phyloP scores from a whole-genome alignment of 92 coral and sea anemone species.

The Heliopora coerulea region DNA sequence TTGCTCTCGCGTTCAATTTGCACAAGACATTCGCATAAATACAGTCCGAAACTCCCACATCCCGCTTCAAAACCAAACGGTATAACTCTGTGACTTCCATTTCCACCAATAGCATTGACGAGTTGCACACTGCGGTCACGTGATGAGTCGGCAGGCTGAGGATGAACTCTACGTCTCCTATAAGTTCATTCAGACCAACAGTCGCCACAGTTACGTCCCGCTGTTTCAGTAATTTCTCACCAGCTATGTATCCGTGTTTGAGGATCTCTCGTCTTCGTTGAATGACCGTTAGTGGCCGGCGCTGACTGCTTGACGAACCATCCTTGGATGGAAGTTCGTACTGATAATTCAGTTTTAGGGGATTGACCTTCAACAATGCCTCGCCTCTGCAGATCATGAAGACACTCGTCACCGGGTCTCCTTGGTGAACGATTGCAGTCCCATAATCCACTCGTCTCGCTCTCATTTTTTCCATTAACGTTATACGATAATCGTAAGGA shows the following conservation, averaged over 20 bases:
- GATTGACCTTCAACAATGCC: constrained; percentile 71
- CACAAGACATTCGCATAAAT: constrained; percentile 1
- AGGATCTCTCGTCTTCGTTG: constrained; percentile 76
- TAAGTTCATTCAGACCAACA: constrained; percentile 81
- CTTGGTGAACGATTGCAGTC: constrained; percentile 71
- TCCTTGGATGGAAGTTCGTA: constrained; percentile 25
- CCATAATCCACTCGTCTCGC: constrained; percentile 69
- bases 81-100: constrained; percentile 18
- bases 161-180: constrained; percentile 83
- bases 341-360: constrained; percentile 66
- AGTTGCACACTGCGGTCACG: constrained; percentile 66
- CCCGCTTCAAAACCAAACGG: constrained; percentile 9
- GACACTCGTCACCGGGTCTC: constrained; percentile 62
- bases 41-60: not conserved
- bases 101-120: constrained; percentile 30
- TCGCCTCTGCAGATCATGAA: constrained; percentile 79
- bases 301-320: not conserved
- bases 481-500: constrained; percentile 40
- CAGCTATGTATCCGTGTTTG: constrained; percentile 72
- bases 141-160: constrained; percentile 71
- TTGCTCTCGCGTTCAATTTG: constrained; percentile 23
- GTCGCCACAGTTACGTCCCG: constrained; percentile 70
- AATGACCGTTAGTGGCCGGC: constrained; percentile 69
- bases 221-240: constrained; percentile 70
- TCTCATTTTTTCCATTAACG: constrained; percentile 77